A percentile compares a stretch with the other conserved stretches of the same genome.
phyloP scores from a whole-genome alignment of 2,888 invertebrate species.

The Prosapia bicincta region DNA sequence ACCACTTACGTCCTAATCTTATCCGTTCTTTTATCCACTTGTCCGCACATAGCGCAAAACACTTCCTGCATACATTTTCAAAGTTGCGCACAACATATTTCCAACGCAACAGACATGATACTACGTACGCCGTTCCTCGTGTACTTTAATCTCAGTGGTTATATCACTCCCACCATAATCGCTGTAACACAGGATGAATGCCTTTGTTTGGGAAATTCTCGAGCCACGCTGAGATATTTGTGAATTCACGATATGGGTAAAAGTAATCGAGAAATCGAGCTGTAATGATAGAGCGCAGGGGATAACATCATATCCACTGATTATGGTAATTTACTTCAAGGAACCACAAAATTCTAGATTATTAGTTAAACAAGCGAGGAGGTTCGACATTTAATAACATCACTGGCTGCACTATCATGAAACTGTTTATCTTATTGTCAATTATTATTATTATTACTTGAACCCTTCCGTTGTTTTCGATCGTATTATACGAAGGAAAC shows the following conservation, averaged over 20 bases:
- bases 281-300: neutral
- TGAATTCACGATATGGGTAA: neutral
- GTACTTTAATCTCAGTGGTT: too few relatives aligned
- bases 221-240: neutral
- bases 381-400: neutral
- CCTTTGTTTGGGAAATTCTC: neutral
- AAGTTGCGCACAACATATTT: too few relatives aligned
- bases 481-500: neutral
- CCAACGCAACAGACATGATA: too few relatives aligned
- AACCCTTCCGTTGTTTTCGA: neutral
- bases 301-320: neutral
- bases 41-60: too few relatives aligned
- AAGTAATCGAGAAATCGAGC: slow-evolving; percentile 2
- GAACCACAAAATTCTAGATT: slow-evolving; percentile 2
- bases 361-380: slow-evolving; percentile 2
- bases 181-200: too few relatives aligned
- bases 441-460: neutral
- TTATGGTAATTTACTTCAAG: neutral
- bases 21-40: too few relatives aligned
- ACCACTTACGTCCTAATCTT: too few relatives aligned
- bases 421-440: neutral
- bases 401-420: neutral
- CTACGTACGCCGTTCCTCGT: too few relatives aligned
- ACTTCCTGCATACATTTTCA: too few relatives aligned
- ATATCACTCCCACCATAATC: too few relatives aligned